phyloP scores from a whole-genome alignment of 2,888 invertebrate species.

The Eulithis prunata region DNA sequence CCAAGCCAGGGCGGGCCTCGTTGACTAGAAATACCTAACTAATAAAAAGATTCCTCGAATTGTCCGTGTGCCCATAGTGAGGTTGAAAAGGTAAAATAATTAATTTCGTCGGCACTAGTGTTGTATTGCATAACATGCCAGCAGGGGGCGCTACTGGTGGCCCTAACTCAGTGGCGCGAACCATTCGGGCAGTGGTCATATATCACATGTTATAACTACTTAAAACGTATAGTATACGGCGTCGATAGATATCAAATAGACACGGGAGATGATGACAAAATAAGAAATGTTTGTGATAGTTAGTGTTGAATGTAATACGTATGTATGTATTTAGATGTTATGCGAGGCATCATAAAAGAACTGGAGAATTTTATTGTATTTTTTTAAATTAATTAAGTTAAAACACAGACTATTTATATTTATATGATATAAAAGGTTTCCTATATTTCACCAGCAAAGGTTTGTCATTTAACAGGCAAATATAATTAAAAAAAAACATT shows the following conservation, averaged over 20 bases:
- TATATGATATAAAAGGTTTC: no score
- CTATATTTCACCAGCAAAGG: no score
- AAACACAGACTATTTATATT: no score
- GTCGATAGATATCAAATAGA: constrained; percentile 72
- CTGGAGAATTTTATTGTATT: no score
- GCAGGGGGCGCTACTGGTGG: constrained; percentile 79
- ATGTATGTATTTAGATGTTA: no score
- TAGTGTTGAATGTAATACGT: background rate
- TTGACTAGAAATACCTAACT: constrained; percentile 1
- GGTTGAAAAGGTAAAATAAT: constrained; percentile 51
- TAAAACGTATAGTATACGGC: constrained; percentile 66
- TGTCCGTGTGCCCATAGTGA: constrained; percentile 39
- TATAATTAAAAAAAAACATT: no score
- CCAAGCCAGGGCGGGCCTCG: background rate
- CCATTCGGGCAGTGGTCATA: constrained; percentile 54
- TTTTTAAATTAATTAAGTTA: no score
- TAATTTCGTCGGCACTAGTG: constrained; percentile 66
- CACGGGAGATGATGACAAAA: constrained; percentile 61
- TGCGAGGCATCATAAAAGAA: no score
- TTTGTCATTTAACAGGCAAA: no score
- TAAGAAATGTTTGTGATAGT: constrained; percentile 53
- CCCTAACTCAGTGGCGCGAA: constrained; percentile 59
- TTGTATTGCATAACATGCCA: constrained; percentile 71
- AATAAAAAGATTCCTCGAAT: constrained; percentile 34
- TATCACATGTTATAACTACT: constrained; percentile 71